phyloP scores from a whole-genome alignment of 2,797 vertebrate genomes.

The Paratrypauchen microcephalus region DNA sequence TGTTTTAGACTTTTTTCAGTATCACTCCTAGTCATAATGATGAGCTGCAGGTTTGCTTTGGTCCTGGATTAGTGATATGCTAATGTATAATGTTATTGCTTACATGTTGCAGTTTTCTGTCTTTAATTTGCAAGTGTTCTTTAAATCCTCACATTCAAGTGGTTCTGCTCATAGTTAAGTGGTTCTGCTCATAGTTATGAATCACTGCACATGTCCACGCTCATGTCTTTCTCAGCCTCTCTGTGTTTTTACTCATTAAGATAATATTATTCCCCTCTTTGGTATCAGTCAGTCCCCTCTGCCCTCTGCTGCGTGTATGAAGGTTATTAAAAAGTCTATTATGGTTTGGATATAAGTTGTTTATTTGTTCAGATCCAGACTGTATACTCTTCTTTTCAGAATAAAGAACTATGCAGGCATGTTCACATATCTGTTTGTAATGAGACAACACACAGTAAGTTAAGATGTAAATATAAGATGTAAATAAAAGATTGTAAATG shows the following conservation, averaged over 20 bases:
- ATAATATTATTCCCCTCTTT: constrained; percentile 56
- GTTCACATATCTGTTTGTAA: constrained; percentile 8
- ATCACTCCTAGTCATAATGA: no score
- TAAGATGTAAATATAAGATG: no score
- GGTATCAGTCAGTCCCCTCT: constrained; percentile 43
- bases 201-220: neutral
- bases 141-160: neutral
- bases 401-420: constrained; percentile 13
- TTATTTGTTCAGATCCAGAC: constrained; percentile 41
- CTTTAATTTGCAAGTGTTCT: neutral
- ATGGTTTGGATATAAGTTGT: constrained; percentile 37
- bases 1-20: no score
- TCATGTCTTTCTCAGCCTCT: constrained; percentile 2
- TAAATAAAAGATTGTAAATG: no score
- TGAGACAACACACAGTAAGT: neutral
- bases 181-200: neutral
- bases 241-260: constrained; percentile 42
- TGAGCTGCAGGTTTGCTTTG: no score
- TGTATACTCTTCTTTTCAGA: constrained; percentile 22
- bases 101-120: neutral
- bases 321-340: constrained; percentile 47
- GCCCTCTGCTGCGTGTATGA: constrained; percentile 31
- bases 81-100: no score
- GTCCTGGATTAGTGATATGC: no score
- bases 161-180: neutral